These are phyloP conservation scores for Artibeus jamaicensis DNA, from an alignment of 2,797 vertebrate species.

Conservation along the genomic window DNA sequence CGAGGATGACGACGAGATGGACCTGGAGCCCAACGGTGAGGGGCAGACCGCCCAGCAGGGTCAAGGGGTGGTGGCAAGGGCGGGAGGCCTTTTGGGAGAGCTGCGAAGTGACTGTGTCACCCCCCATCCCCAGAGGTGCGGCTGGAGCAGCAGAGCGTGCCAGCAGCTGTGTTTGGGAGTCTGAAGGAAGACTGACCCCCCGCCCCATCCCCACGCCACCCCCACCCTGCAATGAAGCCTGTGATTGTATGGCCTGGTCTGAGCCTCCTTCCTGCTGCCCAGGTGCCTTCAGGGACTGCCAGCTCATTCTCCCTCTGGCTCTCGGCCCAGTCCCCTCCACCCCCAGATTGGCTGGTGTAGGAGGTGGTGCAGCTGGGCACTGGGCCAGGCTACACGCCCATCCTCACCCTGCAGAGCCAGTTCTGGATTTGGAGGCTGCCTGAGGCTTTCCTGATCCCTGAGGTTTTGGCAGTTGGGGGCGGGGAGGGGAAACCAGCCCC, in stretches of 20 bases:
- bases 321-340: background rate
- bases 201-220: fast-evolving
- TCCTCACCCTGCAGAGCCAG: constrained; percentile 42
- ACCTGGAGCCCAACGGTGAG: constrained; percentile 91
- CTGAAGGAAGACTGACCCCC: constrained; percentile 87
- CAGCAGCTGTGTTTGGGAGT: constrained; percentile 92
- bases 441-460: background rate
- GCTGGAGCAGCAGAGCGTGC: constrained; percentile 93
- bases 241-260: background rate
- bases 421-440: background rate
- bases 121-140: constrained; percentile 89
- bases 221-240: constrained; percentile 20
- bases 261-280: constrained; percentile 14
- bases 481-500: too few relatives aligned
- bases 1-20: constrained; percentile 87
- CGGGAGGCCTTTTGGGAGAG: background rate
- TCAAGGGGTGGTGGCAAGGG: fast-evolving
- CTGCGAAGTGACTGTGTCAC: background rate
- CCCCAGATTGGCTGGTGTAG: constrained; percentile 3
- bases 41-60: fast-evolving
- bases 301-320: background rate
- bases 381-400: background rate
- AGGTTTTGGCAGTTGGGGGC: background rate
- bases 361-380: constrained; percentile 27
- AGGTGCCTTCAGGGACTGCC: background rate